These are phyloP conservation scores for Thumatha senex DNA, from an alignment of 2,888 invertebrate genomes.

Conservation along the genomic window DNA sequence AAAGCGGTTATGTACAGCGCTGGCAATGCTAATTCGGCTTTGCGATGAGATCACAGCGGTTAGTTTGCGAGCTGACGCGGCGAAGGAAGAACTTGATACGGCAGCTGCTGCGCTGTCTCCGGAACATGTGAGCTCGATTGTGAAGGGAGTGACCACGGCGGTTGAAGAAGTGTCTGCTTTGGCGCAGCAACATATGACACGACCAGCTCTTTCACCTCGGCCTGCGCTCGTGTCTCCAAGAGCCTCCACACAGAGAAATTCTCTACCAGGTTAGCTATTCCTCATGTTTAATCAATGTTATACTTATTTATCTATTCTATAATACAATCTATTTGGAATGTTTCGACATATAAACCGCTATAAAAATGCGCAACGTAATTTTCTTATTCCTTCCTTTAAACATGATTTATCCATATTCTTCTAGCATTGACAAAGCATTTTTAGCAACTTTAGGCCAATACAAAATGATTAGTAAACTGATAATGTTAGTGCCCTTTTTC, in stretches of 20 bases:
- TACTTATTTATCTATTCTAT: too few relatives aligned
- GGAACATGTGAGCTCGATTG: constrained; percentile 70
- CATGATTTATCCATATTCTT: too few relatives aligned
- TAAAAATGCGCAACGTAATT: too few relatives aligned
- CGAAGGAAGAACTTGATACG: constrained; percentile 63
- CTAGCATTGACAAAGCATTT: too few relatives aligned
- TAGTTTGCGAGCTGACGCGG: constrained; percentile 84
- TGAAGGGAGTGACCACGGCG: constrained; percentile 67
- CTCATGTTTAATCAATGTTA: too few relatives aligned
- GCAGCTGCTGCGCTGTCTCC: constrained; percentile 65
- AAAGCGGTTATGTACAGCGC: constrained; percentile 92
- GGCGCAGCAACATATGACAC: constrained; percentile 92
- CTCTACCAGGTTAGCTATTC: constrained; percentile 65
- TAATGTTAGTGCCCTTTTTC: too few relatives aligned
- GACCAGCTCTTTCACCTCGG: constrained; percentile 75
- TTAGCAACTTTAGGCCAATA: too few relatives aligned
- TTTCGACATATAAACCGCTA: too few relatives aligned
- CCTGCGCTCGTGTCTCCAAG: constrained; percentile 74
- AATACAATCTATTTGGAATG: too few relatives aligned
- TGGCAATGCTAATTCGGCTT: constrained; percentile 93
- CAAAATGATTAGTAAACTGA: too few relatives aligned
- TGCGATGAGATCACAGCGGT: constrained; percentile 94
- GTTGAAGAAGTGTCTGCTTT: constrained; percentile 85
- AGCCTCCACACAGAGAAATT: constrained; percentile 78
- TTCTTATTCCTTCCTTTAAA: too few relatives aligned